Percentiles rank a stretch among this genome's conserved stretches.
phyloP scores from a whole-genome alignment of 2,797 vertebrate species.

The Threskiornis aethiopicus region DNA sequence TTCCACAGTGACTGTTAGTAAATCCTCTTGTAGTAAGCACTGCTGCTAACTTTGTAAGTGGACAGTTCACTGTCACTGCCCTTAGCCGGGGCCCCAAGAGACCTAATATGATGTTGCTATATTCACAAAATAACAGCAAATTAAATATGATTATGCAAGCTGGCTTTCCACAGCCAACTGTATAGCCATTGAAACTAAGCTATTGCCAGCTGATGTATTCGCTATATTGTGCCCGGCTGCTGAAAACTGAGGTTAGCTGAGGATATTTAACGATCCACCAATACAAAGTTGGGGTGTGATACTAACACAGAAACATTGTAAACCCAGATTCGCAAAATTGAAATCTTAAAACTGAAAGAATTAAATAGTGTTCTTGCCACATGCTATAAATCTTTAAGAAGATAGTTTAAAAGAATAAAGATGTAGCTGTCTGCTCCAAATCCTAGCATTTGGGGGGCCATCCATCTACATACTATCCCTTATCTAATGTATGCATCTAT shows the following conservation, averaged over 20 bases:
- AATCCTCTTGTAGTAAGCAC: background rate
- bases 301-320: background rate
- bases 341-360: background rate
- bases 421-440: background rate
- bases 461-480: background rate
- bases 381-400: background rate
- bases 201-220: background rate
- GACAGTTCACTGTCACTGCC: background rate
- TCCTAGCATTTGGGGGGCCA: background rate
- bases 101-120: background rate
- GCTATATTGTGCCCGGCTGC: background rate
- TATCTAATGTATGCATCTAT: background rate
- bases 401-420: background rate
- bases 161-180: background rate
- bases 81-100: background rate
- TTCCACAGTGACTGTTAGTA: background rate
- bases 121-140: background rate
- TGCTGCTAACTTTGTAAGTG: background rate
- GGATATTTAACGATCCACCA: background rate
- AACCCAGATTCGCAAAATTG: background rate
- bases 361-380: background rate
- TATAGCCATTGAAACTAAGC: background rate
- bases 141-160: background rate
- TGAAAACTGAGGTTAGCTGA: background rate
- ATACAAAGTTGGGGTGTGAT: fast-evolving